phyloP scores from a whole-genome alignment of 2,113 vertebrate species.

The Isichthys henryi region DNA sequence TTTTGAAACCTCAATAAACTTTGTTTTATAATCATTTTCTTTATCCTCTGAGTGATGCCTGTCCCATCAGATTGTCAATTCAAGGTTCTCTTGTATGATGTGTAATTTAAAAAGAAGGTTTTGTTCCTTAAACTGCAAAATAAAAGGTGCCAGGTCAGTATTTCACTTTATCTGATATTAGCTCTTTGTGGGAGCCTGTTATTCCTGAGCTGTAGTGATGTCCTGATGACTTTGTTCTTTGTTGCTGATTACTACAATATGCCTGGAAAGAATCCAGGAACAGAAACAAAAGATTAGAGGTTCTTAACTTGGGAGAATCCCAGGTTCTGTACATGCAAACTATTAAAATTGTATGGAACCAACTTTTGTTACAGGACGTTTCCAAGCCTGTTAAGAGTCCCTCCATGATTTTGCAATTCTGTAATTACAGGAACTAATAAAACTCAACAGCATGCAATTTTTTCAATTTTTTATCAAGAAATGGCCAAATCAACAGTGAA shows the following conservation, averaged over 20 bases:
- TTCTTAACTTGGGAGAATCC: background rate
- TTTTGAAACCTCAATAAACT: slow-evolving; percentile 1
- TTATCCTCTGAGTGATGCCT: background rate
- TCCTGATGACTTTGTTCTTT: background rate
- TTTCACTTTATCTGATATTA: background rate
- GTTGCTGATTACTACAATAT: background rate
- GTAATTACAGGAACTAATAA: background rate
- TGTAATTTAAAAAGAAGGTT: background rate
- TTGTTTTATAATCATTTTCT: background rate
- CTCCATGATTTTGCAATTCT: background rate
- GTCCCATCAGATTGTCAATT: background rate
- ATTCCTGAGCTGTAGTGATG: background rate
- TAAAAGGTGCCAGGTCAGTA: background rate
- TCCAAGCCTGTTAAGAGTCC: background rate
- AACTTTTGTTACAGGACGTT: background rate
- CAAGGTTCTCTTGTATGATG: background rate
- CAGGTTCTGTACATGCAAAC: background rate
- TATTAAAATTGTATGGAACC: background rate
- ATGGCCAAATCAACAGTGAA: background rate
- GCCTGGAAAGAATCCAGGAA: background rate
- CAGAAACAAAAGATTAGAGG: background rate
- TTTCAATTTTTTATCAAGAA: background rate
- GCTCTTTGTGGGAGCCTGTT: background rate
- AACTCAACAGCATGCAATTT: background rate
- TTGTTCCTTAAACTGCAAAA: background rate